Base-by-base conservation (phyloP, 2,113 vertebrate species). In the Grantiella picta region DNA sequence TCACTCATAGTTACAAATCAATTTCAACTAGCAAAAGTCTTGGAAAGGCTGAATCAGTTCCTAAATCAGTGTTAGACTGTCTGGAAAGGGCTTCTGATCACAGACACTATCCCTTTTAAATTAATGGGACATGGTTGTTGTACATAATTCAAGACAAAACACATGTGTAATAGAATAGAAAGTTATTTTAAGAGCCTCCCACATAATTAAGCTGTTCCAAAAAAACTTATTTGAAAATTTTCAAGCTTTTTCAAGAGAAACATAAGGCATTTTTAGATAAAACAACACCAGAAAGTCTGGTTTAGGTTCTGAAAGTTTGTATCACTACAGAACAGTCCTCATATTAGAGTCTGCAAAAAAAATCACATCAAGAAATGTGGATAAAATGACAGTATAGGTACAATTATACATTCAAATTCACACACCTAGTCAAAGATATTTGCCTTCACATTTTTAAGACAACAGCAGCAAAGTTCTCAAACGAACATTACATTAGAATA, bases 391-490 rank as follows among this genome's bases (percentile, higher is more conserved):
- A 78, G 8, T 10, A 22, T 4, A 83, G n/a, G 21, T 3, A 2
- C 27, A 92, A 27, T 40, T 61, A 56, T 38, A 84, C 21, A 80
- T 80, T 54, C 27, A 91, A 59, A 94, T 77, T 79, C 68, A 90
- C 28, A 66, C 18, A 47, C 87, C 36, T 82, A 57, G 45, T 80
- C 42, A 66, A 85, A 93, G 31, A 44, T 79, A 91, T 73, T 88
- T 88, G 57, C 42, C 36, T 64, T 88, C 66, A 84, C 23, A 95
- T 77, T 91, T 96, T 82, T 91, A 96, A 86, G 75, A 91, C 90
- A 93, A 96, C 90, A 96, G 91, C 94, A 94, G 91, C 94, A 91
- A 95, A 94, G 66, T 89, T 95, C 78, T 94, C 81, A 94, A 92
- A 93, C 2, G 24, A 86, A 87, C 68, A 84, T 71, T 91, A 56